Evolutionary conservation across 1,140 invertebrate species (phyloP), one percentile per base, ranked within the genome.

Genomic region (Drosophila ambigua): DNA sequence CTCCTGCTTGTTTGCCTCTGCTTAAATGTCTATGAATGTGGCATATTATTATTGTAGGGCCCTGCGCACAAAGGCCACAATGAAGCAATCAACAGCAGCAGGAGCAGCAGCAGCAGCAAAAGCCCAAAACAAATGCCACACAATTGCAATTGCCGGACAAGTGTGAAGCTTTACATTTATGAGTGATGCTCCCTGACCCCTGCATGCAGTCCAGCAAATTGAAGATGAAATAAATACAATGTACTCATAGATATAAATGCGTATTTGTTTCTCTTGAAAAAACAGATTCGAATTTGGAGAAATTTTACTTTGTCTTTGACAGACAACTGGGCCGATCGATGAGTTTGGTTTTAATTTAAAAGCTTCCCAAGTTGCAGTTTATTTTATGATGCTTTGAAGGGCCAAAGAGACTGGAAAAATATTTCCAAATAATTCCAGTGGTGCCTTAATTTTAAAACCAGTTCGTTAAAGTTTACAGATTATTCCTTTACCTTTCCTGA

Each of bases 141-240:
- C 31, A 31, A 66, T 66, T 64, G 45, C 74, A 76, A 80, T 80
- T 80, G 78, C 28, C 31, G 50, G n/a, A 48, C 62, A 74, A 81
- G 73, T 84, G 80, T 51, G 55, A 76, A 72, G 72, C 71, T 77
- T 66, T 48, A 57, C 61, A 76, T 82, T 82, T 87, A 88, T 87
- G 82, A 87, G 66, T 68, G 74, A 68, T 71, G 50, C 60, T 43
- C 28, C 7, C 16, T 23, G 1, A 9, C 7, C 44, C 31, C 43
- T 11, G 9, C 0, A 23, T 26, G 4, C 13, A 7, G 5, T 2
- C 16, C 6, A 13, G 7, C 2, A 53, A 61, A 41, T 28, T 39
- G 53, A 31, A 55, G 46, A 46, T 59, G 8, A n/a, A 61, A 75
- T 50, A 65, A 76, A 66, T 71, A 44, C 60, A 26, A 64, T 44